phyloP scores from a whole-genome alignment of 2,888 invertebrate genomes.

The Drosophila nr. medialis region DNA sequence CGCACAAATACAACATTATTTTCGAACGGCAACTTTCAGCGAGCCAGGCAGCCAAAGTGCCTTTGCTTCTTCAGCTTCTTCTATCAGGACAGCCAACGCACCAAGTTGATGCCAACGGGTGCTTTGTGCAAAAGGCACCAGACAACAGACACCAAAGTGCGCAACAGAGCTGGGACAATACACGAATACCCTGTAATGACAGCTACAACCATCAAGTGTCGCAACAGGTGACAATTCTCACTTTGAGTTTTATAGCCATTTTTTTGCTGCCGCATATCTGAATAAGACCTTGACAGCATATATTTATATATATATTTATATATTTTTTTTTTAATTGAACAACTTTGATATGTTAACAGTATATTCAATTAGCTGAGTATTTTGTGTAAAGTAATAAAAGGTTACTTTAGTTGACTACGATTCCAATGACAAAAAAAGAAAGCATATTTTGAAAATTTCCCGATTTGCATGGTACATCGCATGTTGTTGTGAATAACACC shows the following conservation, averaged over 20 bases:
- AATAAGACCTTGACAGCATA: no score
- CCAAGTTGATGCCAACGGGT: slow-evolving; percentile 24
- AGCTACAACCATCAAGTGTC: no score
- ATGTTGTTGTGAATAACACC: neutral
- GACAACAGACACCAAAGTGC: neutral
- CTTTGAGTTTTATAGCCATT: neutral
- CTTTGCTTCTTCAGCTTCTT: neutral
- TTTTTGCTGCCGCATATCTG: neutral
- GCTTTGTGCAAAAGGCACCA: slow-evolving; percentile 4
- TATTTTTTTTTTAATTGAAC: neutral
- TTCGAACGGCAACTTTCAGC: slow-evolving; percentile 52
- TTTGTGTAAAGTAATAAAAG: neutral
- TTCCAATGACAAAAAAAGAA: neutral
- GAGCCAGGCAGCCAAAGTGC: slow-evolving; percentile 2
- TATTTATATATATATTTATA: neutral
- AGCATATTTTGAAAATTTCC: neutral
- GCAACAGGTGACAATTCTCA: neutral
- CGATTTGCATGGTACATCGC: neutral
- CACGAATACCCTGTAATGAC: slow-evolving; percentile 34
- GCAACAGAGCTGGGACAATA: slow-evolving; percentile 12
- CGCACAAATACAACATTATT: slow-evolving; percentile 65
- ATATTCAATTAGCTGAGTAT: neutral
- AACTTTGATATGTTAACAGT: neutral
- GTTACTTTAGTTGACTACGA: neutral
- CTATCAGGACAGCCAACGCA: slow-evolving; percentile 11